A percentile compares a stretch with the other conserved stretches of the same genome.
phyloP scores from a whole-genome alignment of 2,113 vertebrate species.

The Jaculus jaculus region DNA sequence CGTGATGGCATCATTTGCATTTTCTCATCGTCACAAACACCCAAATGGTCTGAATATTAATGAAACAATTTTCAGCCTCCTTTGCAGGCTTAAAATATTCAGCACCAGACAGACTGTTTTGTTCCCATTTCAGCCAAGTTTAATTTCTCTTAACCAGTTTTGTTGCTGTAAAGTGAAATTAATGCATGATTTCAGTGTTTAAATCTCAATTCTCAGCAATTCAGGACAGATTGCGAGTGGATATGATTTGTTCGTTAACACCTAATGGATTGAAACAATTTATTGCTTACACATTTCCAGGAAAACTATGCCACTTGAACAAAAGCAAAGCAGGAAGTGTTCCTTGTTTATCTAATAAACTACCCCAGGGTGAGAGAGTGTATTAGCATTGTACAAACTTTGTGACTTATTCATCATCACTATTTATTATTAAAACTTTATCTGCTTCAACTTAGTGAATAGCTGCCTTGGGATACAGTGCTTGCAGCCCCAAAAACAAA shows the following conservation, averaged over 20 bases:
- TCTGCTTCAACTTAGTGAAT: slow-evolving; percentile 88
- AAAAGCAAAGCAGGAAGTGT: slow-evolving; percentile 84
- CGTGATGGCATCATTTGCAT: background rate
- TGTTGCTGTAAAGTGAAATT: slow-evolving; percentile 75
- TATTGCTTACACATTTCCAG: slow-evolving; percentile 81
- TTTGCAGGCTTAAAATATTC: slow-evolving; percentile 71
- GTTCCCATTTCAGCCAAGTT: slow-evolving; percentile 68
- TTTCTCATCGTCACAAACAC: background rate
- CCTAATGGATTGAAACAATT: slow-evolving; percentile 82
- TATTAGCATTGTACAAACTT: slow-evolving; percentile 88
- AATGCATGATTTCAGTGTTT: slow-evolving; percentile 77
- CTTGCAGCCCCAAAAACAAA: slow-evolving; percentile 83
- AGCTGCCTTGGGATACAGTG: slow-evolving; percentile 85
- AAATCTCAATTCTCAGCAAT: slow-evolving; percentile 78
- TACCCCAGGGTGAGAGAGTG: slow-evolving; percentile 83
- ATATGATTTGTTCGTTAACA: slow-evolving; percentile 82
- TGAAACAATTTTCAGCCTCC: slow-evolving; percentile 56
- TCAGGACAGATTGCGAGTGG: slow-evolving; percentile 80
- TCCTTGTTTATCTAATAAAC: slow-evolving; percentile 89
- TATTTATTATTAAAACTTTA: slow-evolving; percentile 92
- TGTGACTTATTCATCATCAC: slow-evolving; percentile 89
- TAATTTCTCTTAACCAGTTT: slow-evolving; percentile 78
- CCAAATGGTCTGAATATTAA: slow-evolving; percentile 67
- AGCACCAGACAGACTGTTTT: slow-evolving; percentile 66
- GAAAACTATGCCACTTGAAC: slow-evolving; percentile 81